Percentiles rank a stretch among this genome's conserved stretches.
Conservation (phyloP, 2,888 invertebrate species). For the Nephrocerus scutellatus region DNA sequence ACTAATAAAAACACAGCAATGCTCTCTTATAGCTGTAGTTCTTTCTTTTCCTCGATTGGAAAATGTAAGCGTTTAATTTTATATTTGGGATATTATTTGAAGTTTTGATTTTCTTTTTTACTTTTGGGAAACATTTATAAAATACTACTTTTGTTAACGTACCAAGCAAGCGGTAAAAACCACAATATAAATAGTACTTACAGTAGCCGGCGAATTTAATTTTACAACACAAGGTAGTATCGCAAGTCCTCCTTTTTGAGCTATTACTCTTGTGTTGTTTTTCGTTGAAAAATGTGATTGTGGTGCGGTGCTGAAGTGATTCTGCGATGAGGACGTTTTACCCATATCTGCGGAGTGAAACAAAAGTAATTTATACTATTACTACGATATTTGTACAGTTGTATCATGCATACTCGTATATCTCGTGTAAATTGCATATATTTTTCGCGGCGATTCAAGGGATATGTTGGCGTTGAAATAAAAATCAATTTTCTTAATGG, state of each 20-base stretch:
- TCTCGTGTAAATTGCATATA: neutral
- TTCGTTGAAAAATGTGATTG: constrained; percentile 45
- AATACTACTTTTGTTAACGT: too few relatives aligned
- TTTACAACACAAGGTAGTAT: constrained; percentile 46
- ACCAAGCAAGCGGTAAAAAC: neutral
- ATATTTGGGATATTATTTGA: too few relatives aligned
- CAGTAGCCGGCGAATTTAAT: constrained; percentile 46
- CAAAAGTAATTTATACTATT: constrained; percentile 2
- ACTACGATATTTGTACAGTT: neutral
- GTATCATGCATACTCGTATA: neutral
- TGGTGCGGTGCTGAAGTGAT: constrained; percentile 38
- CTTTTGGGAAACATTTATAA: too few relatives aligned
- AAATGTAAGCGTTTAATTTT: neutral
- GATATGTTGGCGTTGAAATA: constrained; percentile 9
- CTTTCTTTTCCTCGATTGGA: neutral
- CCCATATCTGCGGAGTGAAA: constrained; percentile 37
- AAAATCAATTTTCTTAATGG: constrained; percentile 14
- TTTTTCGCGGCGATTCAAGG: constrained; percentile 3
- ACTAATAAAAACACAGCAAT: too few relatives aligned
- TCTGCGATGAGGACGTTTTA: constrained; percentile 43
- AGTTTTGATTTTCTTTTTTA: too few relatives aligned
- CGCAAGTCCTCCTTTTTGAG: constrained; percentile 46
- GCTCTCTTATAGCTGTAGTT: too few relatives aligned
- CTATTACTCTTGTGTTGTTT: constrained; percentile 45
- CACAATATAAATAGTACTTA: constrained; percentile 27